Evolutionary conservation across 35 echinoderm and acorn worm genomes (phyloP), one percentile per base, ranked within the genome.

Genomic region (Acanthaster planci): DNA sequence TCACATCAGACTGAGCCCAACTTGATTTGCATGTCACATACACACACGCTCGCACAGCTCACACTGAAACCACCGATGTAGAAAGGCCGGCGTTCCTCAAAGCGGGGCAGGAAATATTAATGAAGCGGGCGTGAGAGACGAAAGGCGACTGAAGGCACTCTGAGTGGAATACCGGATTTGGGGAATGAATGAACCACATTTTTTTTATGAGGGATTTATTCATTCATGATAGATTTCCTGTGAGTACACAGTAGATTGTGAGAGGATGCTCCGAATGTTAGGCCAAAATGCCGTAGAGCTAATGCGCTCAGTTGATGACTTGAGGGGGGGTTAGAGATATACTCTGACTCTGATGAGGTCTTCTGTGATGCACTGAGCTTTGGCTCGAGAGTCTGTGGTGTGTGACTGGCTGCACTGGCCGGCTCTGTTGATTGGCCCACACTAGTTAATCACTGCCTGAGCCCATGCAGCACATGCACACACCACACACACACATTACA

Each of bases 21-120:
- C 64, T 72, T 72, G 26, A 72, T 72, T 72, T 72, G 64, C 34
- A 72, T 72, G 64, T 72, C 64, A 72, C 64, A 72, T 72, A 72
- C 64, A 72, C 42, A 47, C 42, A 47, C 42, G 12, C 42, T 6
- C 42, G 42, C 42, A 72, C 18, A 72, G 64, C 34, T 34, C 64
- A 72, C 30, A 26, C 30, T 72, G 64, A 34, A 72, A 72, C 64
- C 64, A 72, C 4, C 23, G 64, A 72, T 72, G 64, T 72, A 72
- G 64, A 72, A 72, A 26, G 3, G 29, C 60, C 64, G 64, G 64
- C 23, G 64, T 72, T 72, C 26, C 64, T 72, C 34, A 26, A 72
- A 72, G 34, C 26, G 18, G 26, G 29, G 26, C 64, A 72, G 64
- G 64, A 72, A 72, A 72, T 72, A 72, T 72, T 72, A 72, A 72